phyloP scores from a whole-genome alignment of 2,888 invertebrate genomes.

The Chymomyza procnemis region DNA sequence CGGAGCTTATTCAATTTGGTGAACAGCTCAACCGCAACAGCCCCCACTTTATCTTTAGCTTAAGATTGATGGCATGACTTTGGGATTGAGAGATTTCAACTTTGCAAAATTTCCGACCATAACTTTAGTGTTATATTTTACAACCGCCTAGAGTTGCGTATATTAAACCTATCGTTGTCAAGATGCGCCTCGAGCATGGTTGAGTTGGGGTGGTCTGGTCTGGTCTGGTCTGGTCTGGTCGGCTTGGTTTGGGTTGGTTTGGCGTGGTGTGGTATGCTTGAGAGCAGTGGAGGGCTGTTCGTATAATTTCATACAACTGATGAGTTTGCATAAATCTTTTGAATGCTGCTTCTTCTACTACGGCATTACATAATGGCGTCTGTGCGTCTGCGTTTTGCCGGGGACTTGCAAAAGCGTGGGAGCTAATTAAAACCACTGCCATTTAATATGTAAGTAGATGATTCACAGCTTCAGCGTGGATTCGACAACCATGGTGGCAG shows the following conservation, averaged over 20 bases:
- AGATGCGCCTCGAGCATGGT: background rate
- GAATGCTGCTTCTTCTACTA: slow-evolving; percentile 5
- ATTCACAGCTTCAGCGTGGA: slow-evolving; percentile 49
- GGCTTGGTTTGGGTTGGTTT: background rate
- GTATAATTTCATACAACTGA: slow-evolving; percentile 54
- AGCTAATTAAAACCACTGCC: slow-evolving; percentile 58
- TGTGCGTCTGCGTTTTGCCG: background rate
- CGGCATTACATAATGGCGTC: background rate
- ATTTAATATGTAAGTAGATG: slow-evolving; percentile 58
- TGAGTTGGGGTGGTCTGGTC: background rate
- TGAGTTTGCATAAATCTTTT: slow-evolving; percentile 58
- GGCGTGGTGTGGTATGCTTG: background rate
- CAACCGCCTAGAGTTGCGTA: background rate
- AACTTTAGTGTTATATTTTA: slow-evolving; percentile 42
- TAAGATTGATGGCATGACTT: slow-evolving; percentile 43
- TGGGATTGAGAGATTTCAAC: slow-evolving; percentile 37
- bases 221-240: background rate
- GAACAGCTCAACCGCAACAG: background rate
- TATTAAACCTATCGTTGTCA: background rate
- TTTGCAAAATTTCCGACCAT: slow-evolving; percentile 38
- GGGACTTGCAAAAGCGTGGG: slow-evolving; percentile 13
- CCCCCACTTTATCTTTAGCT: background rate
- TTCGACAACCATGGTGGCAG: slow-evolving; percentile 13
- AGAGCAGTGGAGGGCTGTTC: background rate
- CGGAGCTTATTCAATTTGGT: background rate